phyloP scores from a whole-genome alignment of 2,797 vertebrate genomes.

The Tokudaia tokunoshimensis region DNA sequence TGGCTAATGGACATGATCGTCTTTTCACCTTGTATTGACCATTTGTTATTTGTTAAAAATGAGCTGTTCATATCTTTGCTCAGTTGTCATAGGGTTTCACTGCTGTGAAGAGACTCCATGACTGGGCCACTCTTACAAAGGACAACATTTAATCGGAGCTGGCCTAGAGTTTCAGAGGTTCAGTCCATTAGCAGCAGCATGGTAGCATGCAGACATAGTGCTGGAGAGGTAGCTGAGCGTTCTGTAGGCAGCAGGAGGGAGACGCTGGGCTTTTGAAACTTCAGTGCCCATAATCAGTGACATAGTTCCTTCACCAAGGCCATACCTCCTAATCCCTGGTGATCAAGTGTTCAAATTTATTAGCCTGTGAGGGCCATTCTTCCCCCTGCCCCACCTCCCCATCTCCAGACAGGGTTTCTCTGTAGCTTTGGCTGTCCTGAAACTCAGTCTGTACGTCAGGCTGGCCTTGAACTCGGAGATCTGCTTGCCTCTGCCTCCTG shows the following conservation, averaged over 20 bases:
- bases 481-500: background rate
- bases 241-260: background rate
- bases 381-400: background rate
- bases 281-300: background rate
- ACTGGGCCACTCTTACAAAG: background rate
- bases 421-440: background rate
- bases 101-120: background rate
- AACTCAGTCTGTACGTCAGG: background rate
- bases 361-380: background rate
- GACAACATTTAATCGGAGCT: background rate
- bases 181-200: background rate
- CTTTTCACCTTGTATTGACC: no score
- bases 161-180: background rate
- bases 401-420: background rate
- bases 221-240: background rate
- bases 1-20: background rate
- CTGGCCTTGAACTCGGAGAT: background rate
- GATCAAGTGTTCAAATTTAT: background rate
- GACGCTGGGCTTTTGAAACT: background rate
- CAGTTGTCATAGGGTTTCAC: background rate
- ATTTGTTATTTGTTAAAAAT: background rate
- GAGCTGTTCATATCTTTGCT: background rate
- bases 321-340: background rate
- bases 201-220: background rate
- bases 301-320: background rate